Conservation (phyloP, 2,797 vertebrate genomes). For the Sebastes goodei region DNA sequence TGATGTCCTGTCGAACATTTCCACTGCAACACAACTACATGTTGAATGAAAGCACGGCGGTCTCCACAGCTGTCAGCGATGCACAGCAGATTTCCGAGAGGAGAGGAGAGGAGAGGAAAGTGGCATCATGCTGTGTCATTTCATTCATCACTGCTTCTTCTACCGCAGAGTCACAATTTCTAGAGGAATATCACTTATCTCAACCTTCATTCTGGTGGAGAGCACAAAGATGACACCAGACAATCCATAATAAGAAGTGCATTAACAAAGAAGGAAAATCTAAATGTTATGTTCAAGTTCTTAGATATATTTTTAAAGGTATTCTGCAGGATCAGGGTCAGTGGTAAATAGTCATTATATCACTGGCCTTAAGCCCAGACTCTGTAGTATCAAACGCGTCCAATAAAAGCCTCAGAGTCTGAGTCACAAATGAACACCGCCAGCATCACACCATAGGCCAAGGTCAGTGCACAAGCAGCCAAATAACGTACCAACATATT, state of each 20-base stretch:
- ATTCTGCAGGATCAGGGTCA: slow-evolving; percentile 26
- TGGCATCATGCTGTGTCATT: neutral
- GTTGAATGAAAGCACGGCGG: neutral
- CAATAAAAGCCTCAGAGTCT: slow-evolving; percentile 51
- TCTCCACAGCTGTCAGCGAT: neutral
- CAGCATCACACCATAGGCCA: slow-evolving; percentile 23
- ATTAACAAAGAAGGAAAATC: neutral
- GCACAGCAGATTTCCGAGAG: neutral
- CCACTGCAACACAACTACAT: neutral
- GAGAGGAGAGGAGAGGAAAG: neutral
- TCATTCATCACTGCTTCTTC: slow-evolving; percentile 14
- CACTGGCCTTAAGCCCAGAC: slow-evolving; percentile 29
- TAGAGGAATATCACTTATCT: slow-evolving; percentile 25
- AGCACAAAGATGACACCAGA: neutral
- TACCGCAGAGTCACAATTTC: slow-evolving; percentile 2
- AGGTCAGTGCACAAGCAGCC: slow-evolving; percentile 3
- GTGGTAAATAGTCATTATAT: slow-evolving; percentile 14
- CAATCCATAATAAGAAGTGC: neutral
- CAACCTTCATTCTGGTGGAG: slow-evolving; percentile 1
- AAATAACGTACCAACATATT: neutral
- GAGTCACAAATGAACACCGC: slow-evolving; percentile 45
- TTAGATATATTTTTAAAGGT: neutral
- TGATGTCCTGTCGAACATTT: neutral
- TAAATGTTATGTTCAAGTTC: neutral
- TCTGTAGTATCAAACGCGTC: slow-evolving; percentile 10